Conservation (phyloP, 53 echinoderm and acorn worm species). For the Pentamera pediparva region DNA sequence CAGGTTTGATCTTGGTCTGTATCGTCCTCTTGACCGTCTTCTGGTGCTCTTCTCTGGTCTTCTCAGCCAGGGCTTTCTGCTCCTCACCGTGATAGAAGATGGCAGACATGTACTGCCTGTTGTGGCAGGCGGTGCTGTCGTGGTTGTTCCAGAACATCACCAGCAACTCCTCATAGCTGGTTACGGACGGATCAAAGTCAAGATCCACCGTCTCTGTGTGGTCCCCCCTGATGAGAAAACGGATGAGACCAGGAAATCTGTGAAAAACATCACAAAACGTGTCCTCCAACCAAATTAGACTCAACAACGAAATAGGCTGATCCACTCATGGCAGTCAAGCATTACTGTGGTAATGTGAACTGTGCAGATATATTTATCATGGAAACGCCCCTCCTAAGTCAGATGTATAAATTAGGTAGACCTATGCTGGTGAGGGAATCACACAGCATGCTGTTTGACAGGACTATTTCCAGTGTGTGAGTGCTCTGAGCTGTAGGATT, state of each 20-base stretch:
- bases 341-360: no score
- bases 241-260: conserved; percentile 35
- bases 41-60: conserved; percentile 85
- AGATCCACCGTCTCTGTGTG: conserved; percentile 93
- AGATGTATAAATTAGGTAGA: not conserved
- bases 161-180: conserved; percentile 64
- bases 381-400: not conserved
- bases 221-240: conserved; percentile 75
- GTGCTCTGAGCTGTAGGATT: no score
- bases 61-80: conserved; percentile 72
- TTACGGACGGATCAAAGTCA: conserved; percentile 75
- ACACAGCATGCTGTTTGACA: no score
- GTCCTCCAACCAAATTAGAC: not conserved
- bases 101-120: conserved; percentile 93
- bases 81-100: conserved; percentile 84
- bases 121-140: conserved; percentile 73
- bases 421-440: not conserved
- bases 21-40: conserved; percentile 56
- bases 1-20: conserved; percentile 72
- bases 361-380: not conserved
- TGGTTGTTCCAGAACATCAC: conserved; percentile 94
- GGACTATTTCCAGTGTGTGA: no score
- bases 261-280: conserved; percentile 4
- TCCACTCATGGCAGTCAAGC: no score
- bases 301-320: not conserved